Conservation (phyloP, 1,140 invertebrate species). For the Aphis gossypii region DNA sequence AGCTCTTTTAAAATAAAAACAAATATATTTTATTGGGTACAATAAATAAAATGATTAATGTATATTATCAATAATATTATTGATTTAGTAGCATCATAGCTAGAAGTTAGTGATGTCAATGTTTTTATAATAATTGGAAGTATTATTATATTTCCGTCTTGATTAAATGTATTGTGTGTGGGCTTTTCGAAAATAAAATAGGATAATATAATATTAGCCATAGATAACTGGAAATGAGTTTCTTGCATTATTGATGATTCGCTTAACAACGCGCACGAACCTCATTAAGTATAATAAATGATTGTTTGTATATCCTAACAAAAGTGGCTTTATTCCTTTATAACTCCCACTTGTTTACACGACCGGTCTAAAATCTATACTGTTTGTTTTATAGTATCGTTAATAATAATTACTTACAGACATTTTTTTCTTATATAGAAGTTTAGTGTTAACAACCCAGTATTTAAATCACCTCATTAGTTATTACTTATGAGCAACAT, state of each 20-base stretch:
- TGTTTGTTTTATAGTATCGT: background rate
- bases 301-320: background rate
- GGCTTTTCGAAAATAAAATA: background rate
- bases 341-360: background rate
- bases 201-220: background rate
- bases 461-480: background rate
- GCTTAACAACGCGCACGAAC: background rate
- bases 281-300: background rate
- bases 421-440: background rate
- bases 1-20: too few species aligned
- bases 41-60: background rate
- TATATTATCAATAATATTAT: background rate
- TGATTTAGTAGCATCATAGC: background rate
- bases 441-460: background rate
- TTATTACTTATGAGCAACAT: background rate
- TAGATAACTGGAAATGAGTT: background rate
- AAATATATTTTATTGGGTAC: too few species aligned
- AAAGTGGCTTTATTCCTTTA: slow-evolving; percentile 7
- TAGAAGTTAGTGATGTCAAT: too few species aligned
- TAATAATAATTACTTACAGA: slow-evolving; percentile 26
- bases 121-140: background rate
- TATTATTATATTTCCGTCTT: background rate
- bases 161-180: background rate
- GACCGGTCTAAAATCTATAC: background rate
- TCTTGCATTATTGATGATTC: background rate